These are phyloP conservation scores for Toxotes jaculatrix DNA, from an alignment of 2,113 vertebrate genomes.

Conservation along the genomic window DNA sequence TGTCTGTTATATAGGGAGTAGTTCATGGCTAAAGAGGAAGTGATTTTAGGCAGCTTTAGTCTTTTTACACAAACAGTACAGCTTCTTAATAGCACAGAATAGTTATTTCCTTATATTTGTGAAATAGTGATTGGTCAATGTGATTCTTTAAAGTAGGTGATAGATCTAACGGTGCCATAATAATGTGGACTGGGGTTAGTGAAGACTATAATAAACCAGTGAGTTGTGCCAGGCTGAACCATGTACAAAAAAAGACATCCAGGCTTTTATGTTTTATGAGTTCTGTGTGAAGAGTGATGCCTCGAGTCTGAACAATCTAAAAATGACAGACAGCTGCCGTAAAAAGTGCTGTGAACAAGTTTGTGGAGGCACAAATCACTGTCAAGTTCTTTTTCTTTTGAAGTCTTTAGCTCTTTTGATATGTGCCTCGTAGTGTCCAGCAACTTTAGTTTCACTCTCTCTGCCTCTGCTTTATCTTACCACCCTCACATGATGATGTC, in stretches of 20 bases:
- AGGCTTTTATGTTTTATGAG: constrained; percentile 76
- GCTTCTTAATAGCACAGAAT: background rate
- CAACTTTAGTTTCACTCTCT: constrained; percentile 24
- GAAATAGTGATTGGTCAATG: constrained; percentile 25
- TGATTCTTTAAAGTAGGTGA: constrained; percentile 10
- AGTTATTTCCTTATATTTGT: constrained; percentile 1
- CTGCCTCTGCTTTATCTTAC: constrained; percentile 10
- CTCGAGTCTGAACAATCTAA: constrained; percentile 50
- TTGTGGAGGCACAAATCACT: constrained; percentile 67
- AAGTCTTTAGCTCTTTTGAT: constrained; percentile 62
- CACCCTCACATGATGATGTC: constrained; percentile 38
- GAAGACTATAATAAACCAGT: constrained; percentile 65
- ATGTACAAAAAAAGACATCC: constrained; percentile 61
- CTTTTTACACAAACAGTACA: background rate
- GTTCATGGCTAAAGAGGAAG: background rate
- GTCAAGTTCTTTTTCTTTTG: constrained; percentile 38
- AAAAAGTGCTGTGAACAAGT: constrained; percentile 64
- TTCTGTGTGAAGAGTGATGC: constrained; percentile 64
- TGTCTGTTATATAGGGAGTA: background rate
- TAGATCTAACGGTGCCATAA: constrained; percentile 33
- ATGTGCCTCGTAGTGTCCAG: constrained; percentile 22
- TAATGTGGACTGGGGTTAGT: constrained; percentile 35
- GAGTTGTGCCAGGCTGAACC: constrained; percentile 54
- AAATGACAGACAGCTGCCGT: constrained; percentile 73
- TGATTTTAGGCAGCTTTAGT: background rate